These are phyloP conservation scores for Anneissia japonica DNA, from an alignment of 35 echinoderm and acorn worm species.

Conservation along the genomic window DNA sequence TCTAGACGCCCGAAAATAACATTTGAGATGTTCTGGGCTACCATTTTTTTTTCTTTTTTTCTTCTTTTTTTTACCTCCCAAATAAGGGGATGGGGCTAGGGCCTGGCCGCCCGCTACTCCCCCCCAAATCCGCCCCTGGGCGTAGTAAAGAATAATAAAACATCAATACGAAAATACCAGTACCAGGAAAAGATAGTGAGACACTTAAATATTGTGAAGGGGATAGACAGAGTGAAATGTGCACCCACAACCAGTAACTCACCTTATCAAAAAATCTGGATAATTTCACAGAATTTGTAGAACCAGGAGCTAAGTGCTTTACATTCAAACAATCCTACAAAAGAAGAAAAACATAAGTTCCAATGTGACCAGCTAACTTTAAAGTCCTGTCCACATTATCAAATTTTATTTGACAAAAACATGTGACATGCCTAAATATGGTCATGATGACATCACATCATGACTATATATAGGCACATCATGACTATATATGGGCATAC, in stretches of 20 bases:
- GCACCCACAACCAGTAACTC: neutral
- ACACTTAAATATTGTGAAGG: too few species aligned
- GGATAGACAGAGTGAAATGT: neutral
- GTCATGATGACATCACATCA: neutral
- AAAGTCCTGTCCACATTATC: neutral
- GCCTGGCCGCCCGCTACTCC: too few species aligned
- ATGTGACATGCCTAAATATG: neutral
- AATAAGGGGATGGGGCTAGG: too few species aligned
- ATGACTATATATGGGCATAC: neutral
- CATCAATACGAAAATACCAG: too few species aligned
- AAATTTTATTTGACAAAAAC: neutral
- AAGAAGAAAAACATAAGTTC: neutral
- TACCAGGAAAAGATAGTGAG: too few species aligned
- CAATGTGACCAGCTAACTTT: neutral
- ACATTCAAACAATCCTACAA: conserved; percentile 70
- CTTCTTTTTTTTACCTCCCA: too few species aligned
- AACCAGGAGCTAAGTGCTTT: conserved; percentile 70
- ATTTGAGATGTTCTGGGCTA: too few species aligned
- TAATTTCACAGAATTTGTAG: conserved; percentile 87
- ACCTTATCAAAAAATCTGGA: conserved; percentile 92
- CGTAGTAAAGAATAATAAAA: too few species aligned
- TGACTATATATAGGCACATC: neutral
- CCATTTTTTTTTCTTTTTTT: too few species aligned
- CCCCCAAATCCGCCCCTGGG: too few species aligned
- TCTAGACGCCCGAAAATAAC: too few species aligned